Evolutionary conservation across 2,113 vertebrate species (phyloP), one percentile per base, ranked within the genome.

Genomic region (Bolborhynchus lineola): DNA sequence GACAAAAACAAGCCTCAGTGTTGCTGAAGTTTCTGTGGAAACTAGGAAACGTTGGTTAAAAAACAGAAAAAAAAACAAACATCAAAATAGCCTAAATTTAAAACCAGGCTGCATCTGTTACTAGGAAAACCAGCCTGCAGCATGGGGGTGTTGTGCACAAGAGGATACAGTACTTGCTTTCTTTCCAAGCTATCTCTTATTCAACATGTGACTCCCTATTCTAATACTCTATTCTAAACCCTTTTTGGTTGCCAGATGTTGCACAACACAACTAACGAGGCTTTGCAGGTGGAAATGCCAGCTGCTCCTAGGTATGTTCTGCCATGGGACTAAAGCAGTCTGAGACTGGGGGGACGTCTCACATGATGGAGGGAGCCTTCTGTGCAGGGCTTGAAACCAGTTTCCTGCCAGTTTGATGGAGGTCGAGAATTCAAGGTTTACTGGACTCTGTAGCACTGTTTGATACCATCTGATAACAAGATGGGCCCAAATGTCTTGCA

Each of bases 161-260:
- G 47, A 82, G 37, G 31, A 79, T 47, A 83, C 72, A 94, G 41
- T 75, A 76, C 47, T 74, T 67, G 69, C 79, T 87, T 95, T 94
- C 90, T 95, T 86, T 80, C 82, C 53, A 84, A 76, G 60, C 59
- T 91, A 25, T 52, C 46, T 59, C 70, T 75, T 68, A 69, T 44
- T 49, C 49, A 77, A 55, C 85, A 88, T 55, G 82, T 88, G 94
- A 90, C 60, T 31, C 64, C 50, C 52, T 49, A 80, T 53, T 95
- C 35, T 57, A 90, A 67, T 90, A 86, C 19, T 21, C 46, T 53
- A 82, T 50, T 95, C 35, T 57, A 88, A 67, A 93, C 86, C 25
- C 19, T 37, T 78, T 93, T 84, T 79, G 39, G 8, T 77, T 64
- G 81, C 70, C 78, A 90, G 90, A 89, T 93, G 78, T 95, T 82